Percentiles rank a stretch among this genome's conserved stretches.
Evolutionary conservation across 2,797 vertebrate species (phyloP).

Genomic region (Amniataba percoides): DNA sequence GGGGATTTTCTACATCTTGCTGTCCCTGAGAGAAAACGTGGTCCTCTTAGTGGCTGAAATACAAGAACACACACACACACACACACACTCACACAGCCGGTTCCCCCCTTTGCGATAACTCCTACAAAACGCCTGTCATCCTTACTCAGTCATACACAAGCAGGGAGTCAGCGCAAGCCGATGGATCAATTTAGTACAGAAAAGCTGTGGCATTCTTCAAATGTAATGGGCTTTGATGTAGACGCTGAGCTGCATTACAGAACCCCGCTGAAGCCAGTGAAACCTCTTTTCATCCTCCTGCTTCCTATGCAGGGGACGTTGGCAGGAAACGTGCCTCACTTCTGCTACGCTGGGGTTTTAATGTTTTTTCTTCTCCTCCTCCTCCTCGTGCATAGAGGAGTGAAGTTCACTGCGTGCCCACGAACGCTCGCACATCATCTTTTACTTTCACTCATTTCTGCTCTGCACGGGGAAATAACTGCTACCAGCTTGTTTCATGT

Average conservation of each 20-base stretch:
- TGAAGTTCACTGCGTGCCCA: constrained; percentile 13
- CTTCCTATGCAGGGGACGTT: constrained; percentile 72
- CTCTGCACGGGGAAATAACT: constrained; percentile 18
- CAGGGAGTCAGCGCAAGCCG: constrained; percentile 70
- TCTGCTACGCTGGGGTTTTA: constrained; percentile 20
- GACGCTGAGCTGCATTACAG: constrained; percentile 80
- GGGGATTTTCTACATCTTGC: constrained; percentile 30
- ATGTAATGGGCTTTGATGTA: constrained; percentile 85
- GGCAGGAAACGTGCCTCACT: constrained; percentile 63
- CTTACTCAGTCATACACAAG: constrained; percentile 73
- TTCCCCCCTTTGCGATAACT: constrained; percentile 73
- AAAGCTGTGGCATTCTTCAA: constrained; percentile 79
- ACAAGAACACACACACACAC: constrained; percentile 35
- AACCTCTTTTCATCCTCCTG: constrained; percentile 78
- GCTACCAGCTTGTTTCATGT: constrained; percentile 20
- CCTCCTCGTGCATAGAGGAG: constrained; percentile 30
- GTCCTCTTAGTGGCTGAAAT: constrained; percentile 44
- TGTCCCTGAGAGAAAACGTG: constrained; percentile 40
- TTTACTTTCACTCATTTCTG: constrained; percentile 21
- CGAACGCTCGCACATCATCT: constrained; percentile 23
- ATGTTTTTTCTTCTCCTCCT: neutral
- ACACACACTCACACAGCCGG: constrained; percentile 33
- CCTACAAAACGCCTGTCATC: constrained; percentile 85
- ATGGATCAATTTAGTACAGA: constrained; percentile 82
- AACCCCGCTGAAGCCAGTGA: constrained; percentile 66